These are phyloP conservation scores for Seriola dumerili DNA, from an alignment of 2,113 vertebrate genomes.

Conservation along the genomic window DNA sequence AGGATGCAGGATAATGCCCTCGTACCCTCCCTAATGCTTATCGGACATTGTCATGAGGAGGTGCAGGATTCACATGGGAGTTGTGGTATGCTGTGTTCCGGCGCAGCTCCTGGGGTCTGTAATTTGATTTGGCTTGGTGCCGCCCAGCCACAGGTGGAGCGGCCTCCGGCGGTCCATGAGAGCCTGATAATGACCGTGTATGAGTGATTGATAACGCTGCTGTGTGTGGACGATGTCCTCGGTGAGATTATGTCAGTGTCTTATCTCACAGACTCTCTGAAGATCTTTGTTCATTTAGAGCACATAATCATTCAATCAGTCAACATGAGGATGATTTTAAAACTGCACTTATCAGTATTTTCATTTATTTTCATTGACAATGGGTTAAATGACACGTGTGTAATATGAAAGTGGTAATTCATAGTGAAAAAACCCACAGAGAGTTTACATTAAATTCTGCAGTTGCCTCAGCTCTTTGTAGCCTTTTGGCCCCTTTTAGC, in stretches of 20 bases:
- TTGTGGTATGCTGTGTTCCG: slow-evolving; percentile 48
- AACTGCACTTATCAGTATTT: neutral
- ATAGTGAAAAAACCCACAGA: neutral
- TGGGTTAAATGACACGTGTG: neutral
- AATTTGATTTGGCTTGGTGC: slow-evolving; percentile 29
- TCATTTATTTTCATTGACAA: neutral
- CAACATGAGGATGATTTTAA: neutral
- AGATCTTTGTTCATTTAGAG: neutral
- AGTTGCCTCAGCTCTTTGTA: neutral
- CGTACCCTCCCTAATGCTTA: slow-evolving; percentile 41
- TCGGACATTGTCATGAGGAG: slow-evolving; percentile 52
- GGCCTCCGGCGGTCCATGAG: neutral
- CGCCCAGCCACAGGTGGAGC: slow-evolving; percentile 57
- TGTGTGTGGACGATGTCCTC: neutral
- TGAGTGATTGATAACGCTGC: slow-evolving; percentile 7
- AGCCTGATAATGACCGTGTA: neutral
- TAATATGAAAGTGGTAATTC: neutral
- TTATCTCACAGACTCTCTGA: neutral
- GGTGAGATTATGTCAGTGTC: neutral
- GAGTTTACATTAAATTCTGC: neutral
- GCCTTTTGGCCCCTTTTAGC: neutral
- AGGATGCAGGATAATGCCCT: slow-evolving; percentile 1
- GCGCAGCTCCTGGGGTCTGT: slow-evolving; percentile 15
- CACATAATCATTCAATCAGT: neutral
- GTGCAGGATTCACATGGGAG: slow-evolving; percentile 64